A percentile compares a stretch with the other conserved stretches of the same genome.
These are phyloP conservation scores for Vanessa atalanta DNA, from an alignment of 1,140 invertebrate genomes.

Conservation along the genomic window DNA sequence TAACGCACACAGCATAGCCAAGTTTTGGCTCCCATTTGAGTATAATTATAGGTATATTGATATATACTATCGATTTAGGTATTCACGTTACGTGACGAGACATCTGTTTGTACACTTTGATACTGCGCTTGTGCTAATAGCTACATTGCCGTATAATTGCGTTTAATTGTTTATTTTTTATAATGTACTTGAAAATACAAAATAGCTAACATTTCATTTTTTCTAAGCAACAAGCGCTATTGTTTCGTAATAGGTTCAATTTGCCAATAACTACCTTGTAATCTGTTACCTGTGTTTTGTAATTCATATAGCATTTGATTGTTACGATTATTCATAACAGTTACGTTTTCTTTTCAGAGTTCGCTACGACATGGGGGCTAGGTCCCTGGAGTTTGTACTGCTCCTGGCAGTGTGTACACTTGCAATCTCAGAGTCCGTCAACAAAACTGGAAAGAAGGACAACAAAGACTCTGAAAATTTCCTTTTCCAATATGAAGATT, in stretches of 20 bases:
- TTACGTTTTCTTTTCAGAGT: constrained; percentile 70
- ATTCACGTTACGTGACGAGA: neutral
- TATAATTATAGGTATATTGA: neutral
- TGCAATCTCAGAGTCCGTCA: constrained; percentile 59
- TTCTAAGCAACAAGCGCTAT: constrained; percentile 9
- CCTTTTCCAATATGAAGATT: constrained; percentile 68
- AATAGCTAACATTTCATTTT: too few relatives aligned
- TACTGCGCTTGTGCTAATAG: neutral
- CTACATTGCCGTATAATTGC: neutral
- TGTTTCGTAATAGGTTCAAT: constrained; percentile 18
- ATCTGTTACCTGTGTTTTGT: constrained; percentile 1
- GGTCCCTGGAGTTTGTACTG: constrained; percentile 75
- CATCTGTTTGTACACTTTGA: constrained; percentile 1
- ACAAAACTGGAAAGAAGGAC: constrained; percentile 63
- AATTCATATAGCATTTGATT: constrained; percentile 1
- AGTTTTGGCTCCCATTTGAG: neutral
- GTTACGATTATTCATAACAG: neutral
- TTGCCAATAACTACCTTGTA: neutral
- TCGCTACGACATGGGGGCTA: constrained; percentile 75
- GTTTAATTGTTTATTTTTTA: neutral
- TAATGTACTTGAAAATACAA: neutral
- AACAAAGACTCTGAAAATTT: constrained; percentile 61
- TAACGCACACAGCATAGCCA: neutral
- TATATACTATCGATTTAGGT: neutral
- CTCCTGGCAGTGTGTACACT: constrained; percentile 74